Base-by-base conservation (phyloP, 2,888 invertebrate species). In the Leptopilina drosophilae region DNA sequence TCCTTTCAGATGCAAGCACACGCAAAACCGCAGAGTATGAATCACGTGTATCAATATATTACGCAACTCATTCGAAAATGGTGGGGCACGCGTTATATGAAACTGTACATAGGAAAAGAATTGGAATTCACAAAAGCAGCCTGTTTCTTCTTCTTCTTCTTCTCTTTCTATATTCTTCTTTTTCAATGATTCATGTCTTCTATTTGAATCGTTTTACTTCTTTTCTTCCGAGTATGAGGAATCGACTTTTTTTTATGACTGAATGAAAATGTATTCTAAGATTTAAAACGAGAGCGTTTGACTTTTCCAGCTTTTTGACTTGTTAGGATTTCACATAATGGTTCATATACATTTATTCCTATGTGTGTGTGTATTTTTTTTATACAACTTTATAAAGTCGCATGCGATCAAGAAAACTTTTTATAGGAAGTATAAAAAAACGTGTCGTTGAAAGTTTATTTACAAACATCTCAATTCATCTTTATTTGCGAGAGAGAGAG, bases 1-100 rank as follows among this genome's bases (percentile, higher is more conserved):
- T 73, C 73, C 56, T 73, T 73, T 73, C 73, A 73, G 53, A 73
- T 73, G 73, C 73, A 73, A 73, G 73, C 73, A 53, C 53, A 73
- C 73, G 73, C 73, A 73, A 73, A 73, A 66, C 73, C 73, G 73
- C 56, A 73, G 33, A 33, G 73, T 33, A 73, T 73, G 73, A 73
- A 73, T 73, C 73, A 73, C 69, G 53, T 53, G 53, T 73, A 73
- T 26, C 56, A 73, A 73, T 53, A 53, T 73, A 73, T 73, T 73
- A 73, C 73, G 73, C 73, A 73, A 73, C 73, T 33, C 53, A 14
- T 73, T 73, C 73, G 56, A 33, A 73, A 73, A 33, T n/a, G 14
- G 73, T 20, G 73, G 33, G 56, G n/a, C 56, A 26, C 33, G 53
- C 49, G 73, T 56, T 73, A 56, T 56, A 73, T 53, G 73, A 73